Evolutionary conservation across 1,140 invertebrate genomes (phyloP).

Genomic region (Teleopsis dalmanni): DNA sequence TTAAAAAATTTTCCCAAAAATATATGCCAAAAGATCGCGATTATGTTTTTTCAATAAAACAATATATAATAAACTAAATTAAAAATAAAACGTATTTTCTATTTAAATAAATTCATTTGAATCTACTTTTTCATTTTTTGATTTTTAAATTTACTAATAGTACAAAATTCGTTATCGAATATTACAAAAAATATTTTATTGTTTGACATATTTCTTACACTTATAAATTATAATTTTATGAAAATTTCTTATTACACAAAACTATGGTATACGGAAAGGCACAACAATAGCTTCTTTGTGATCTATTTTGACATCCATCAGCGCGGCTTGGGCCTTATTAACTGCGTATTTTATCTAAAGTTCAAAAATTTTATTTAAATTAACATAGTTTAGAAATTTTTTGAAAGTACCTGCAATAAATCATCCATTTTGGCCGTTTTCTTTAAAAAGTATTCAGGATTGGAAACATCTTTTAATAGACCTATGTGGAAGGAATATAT

Average conservation of each 20-base stretch:
- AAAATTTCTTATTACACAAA: neutral
- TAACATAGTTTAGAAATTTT: constrained; percentile 1
- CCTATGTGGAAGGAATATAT: constrained; percentile 23
- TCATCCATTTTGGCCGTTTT: constrained; percentile 21
- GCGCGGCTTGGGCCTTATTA: constrained; percentile 50
- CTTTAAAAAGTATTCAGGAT: constrained; percentile 32
- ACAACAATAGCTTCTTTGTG: constrained; percentile 72
- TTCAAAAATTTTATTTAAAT: neutral
- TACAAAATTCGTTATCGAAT: no score
- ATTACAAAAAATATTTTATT: no score
- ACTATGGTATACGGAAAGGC: constrained; percentile 54
- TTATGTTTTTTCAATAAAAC: no score
- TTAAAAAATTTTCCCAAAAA: no score
- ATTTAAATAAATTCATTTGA: no score
- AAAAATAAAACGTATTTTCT: no score
- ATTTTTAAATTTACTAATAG: no score
- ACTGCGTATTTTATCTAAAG: constrained; percentile 54
- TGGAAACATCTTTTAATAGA: constrained; percentile 37
- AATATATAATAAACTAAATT: no score
- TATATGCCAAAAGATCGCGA: no score
- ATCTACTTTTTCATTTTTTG: no score
- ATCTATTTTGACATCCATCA: constrained; percentile 63
- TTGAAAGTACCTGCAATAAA: constrained; percentile 26
- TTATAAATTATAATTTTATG: no score
- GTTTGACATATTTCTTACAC: no score